phyloP scores from a whole-genome alignment of 2,113 vertebrate genomes.

The Mustelus asterias region DNA sequence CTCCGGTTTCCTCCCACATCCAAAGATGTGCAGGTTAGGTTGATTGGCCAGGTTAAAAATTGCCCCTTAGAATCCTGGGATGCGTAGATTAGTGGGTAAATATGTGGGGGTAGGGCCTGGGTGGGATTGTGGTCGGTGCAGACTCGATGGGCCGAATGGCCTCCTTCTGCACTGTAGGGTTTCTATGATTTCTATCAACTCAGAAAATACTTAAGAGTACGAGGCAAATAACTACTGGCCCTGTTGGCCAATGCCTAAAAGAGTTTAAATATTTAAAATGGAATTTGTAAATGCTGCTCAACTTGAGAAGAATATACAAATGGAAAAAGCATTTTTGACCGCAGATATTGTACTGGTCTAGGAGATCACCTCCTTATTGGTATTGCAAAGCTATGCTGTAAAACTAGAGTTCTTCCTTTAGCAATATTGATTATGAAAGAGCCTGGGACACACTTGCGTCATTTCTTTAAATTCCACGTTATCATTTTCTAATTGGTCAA shows the following conservation, averaged over 20 bases:
- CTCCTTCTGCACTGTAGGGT: too few relatives aligned
- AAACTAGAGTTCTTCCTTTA: neutral
- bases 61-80: too few relatives aligned
- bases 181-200: too few relatives aligned
- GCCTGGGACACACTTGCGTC: neutral
- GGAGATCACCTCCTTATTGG: neutral
- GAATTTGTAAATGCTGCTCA: neutral
- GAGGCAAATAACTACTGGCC: too few relatives aligned
- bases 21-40: too few relatives aligned
- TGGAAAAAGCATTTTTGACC: neutral
- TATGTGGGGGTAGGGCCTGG: too few relatives aligned
- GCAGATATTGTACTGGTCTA: neutral
- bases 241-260: neutral
- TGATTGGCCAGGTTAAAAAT: too few relatives aligned
- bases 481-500: neutral
- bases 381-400: neutral
- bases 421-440: neutral
- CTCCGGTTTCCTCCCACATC: too few relatives aligned
- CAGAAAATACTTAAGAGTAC: too few relatives aligned
- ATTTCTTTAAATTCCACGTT: neutral
- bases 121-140: too few relatives aligned
- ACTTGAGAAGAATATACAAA: neutral
- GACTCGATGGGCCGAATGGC: too few relatives aligned
- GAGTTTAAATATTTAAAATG: neutral
- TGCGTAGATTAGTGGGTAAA: too few relatives aligned